Conservation (phyloP, 2,797 vertebrate genomes). For the Molossus alvarezi region DNA sequence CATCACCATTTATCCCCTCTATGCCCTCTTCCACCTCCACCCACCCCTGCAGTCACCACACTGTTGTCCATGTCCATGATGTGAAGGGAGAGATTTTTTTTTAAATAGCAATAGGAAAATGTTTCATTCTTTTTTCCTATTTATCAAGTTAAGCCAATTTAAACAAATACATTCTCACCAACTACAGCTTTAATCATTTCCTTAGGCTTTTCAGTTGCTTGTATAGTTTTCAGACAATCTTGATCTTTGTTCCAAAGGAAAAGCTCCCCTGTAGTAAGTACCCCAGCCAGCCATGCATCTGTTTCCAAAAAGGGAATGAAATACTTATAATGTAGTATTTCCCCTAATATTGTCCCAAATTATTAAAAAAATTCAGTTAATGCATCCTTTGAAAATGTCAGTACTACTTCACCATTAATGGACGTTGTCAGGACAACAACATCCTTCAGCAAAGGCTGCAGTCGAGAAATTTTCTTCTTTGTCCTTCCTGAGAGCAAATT, state of each 20-base stretch:
- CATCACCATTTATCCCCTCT: too few relatives aligned
- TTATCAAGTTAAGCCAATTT: constrained; percentile 57
- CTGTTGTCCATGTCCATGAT: too few relatives aligned
- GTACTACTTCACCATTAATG: constrained; percentile 92
- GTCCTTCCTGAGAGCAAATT: constrained; percentile 95
- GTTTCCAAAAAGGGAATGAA: constrained; percentile 67
- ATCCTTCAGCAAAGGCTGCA: constrained; percentile 93
- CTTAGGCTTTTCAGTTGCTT: constrained; percentile 90
- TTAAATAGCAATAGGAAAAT: background rate
- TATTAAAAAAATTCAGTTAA: constrained; percentile 39
- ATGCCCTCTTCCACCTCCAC: too few relatives aligned
- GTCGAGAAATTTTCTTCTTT: constrained; percentile 94
- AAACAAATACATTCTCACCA: constrained; percentile 88
- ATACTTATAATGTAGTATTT: constrained; percentile 49
- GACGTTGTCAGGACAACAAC: constrained; percentile 93
- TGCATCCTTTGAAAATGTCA: background rate
- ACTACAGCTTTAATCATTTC: constrained; percentile 89
- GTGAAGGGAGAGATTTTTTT: too few relatives aligned
- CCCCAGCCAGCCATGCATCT: constrained; percentile 96
- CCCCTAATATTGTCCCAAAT: background rate
- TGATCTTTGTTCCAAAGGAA: constrained; percentile 98
- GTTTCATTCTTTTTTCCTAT: constrained; percentile 13
- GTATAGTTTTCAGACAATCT: constrained; percentile 93
- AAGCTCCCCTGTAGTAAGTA: constrained; percentile 94
- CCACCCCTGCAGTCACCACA: too few relatives aligned